phyloP scores from a whole-genome alignment of 2,113 vertebrate species.

The Cariama cristata region DNA sequence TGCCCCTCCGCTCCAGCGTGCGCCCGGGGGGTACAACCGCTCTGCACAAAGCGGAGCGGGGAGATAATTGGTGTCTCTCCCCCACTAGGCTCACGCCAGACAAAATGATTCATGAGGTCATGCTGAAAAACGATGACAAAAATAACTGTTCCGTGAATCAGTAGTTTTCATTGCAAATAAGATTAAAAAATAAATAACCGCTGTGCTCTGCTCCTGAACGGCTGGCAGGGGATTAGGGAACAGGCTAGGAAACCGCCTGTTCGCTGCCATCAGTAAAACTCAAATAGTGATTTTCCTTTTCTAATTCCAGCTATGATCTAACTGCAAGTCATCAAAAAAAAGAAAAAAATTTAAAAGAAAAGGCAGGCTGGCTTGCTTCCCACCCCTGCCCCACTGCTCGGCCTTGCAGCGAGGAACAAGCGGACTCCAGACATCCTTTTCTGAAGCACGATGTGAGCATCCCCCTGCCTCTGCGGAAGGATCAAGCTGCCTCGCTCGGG shows the following conservation, averaged over 20 bases:
- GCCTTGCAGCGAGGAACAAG: background rate
- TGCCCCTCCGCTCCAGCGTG: fast-evolving
- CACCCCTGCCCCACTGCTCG: background rate
- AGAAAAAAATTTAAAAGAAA: background rate
- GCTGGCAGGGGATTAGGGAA: background rate
- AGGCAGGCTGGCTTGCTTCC: background rate
- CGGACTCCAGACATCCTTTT: background rate
- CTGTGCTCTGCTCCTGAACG: constrained; percentile 14
- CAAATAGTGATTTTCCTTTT: constrained; percentile 19
- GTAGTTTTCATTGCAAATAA: constrained; percentile 24
- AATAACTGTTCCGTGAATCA: constrained; percentile 41
- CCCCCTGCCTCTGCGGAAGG: background rate
- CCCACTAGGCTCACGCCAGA: background rate
- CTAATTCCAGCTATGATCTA: constrained; percentile 62
- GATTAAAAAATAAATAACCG: constrained; percentile 23
- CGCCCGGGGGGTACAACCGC: background rate
- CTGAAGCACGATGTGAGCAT: background rate
- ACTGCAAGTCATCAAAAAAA: background rate
- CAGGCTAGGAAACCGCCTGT: background rate
- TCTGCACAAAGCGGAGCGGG: background rate
- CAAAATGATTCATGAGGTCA: constrained; percentile 44
- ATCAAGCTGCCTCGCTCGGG: background rate
- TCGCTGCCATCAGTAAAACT: constrained; percentile 31
- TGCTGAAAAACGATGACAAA: background rate
- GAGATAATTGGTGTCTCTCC: background rate